Conservation (phyloP, 2,113 vertebrate species). For the Pagrus major region DNA sequence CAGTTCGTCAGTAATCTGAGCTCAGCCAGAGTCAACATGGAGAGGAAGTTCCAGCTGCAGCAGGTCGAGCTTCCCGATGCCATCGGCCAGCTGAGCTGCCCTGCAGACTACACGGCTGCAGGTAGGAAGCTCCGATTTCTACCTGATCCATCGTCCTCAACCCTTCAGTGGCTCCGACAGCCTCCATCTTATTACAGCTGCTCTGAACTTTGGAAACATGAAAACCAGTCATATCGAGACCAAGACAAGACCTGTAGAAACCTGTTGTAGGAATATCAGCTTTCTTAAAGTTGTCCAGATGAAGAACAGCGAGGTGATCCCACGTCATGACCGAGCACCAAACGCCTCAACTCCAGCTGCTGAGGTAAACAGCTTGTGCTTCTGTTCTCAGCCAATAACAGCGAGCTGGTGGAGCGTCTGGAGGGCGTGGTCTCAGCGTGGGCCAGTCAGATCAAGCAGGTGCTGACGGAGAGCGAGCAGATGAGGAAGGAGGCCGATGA, state of each 20-base stretch:
- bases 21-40: slow-evolving; percentile 81
- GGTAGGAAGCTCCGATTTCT: slow-evolving; percentile 62
- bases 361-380: neutral
- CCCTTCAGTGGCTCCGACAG: neutral
- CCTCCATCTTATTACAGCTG: neutral
- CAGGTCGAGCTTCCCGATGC: slow-evolving; percentile 65
- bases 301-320: neutral
- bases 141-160: neutral
- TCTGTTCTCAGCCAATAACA: slow-evolving; percentile 79
- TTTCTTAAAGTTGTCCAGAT: too few relatives aligned
- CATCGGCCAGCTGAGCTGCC: slow-evolving; percentile 78
- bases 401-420: slow-evolving; percentile 83
- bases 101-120: slow-evolving; percentile 84
- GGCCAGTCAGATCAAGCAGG: slow-evolving; percentile 86
- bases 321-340: neutral
- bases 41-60: slow-evolving; percentile 84
- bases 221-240: too few relatives aligned
- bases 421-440: slow-evolving; percentile 82
- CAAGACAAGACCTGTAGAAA: too few relatives aligned
- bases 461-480: slow-evolving; percentile 86
- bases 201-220: neutral
- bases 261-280: too few relatives aligned
- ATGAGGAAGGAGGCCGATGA: slow-evolving; percentile 88
- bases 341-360: neutral
- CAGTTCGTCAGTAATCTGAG: slow-evolving; percentile 82